A percentile compares a stretch with the other conserved stretches of the same genome.
Conservation (phyloP, 2,888 invertebrate species). For the Venustoraphidia nigricollis region DNA sequence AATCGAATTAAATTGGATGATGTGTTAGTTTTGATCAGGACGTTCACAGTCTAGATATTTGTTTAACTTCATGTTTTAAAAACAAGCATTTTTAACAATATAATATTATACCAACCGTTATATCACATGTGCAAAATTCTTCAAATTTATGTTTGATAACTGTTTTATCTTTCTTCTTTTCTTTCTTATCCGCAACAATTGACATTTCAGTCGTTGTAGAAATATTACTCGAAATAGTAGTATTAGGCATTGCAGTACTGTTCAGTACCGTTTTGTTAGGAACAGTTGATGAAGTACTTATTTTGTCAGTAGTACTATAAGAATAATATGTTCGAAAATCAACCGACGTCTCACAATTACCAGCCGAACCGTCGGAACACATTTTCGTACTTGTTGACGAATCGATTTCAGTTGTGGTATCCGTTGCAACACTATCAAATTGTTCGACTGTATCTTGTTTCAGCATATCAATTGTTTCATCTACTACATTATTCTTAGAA, state of each 20-base stretch:
- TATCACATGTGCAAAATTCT: slow-evolving; percentile 39
- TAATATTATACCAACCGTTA: slow-evolving; percentile 26
- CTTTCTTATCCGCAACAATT: slow-evolving; percentile 6
- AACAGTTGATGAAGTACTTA: too few relatives aligned
- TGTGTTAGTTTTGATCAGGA: too few relatives aligned
- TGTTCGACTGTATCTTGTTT: background rate
- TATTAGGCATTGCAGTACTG: too few relatives aligned
- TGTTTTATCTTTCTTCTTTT: slow-evolving; percentile 8
- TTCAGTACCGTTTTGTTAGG: too few relatives aligned
- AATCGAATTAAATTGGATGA: background rate
- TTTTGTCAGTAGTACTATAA: too few relatives aligned
- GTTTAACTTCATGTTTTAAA: too few relatives aligned
- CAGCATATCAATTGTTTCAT: background rate
- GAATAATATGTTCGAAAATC: too few relatives aligned
- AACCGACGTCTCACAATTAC: too few relatives aligned
- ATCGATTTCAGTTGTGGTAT: background rate
- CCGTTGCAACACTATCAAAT: background rate
- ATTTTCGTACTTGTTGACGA: background rate
- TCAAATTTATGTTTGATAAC: slow-evolving; percentile 11
- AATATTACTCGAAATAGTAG: too few relatives aligned
- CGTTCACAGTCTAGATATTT: too few relatives aligned
- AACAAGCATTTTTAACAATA: background rate
- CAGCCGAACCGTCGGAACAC: too few relatives aligned
- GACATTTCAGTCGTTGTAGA: background rate
- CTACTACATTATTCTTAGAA: slow-evolving; percentile 1